Percentiles rank a stretch among this genome's conserved stretches.
Evolutionary conservation across 2,797 vertebrate genomes (phyloP).

Genomic region (Buceros bicornis): DNA sequence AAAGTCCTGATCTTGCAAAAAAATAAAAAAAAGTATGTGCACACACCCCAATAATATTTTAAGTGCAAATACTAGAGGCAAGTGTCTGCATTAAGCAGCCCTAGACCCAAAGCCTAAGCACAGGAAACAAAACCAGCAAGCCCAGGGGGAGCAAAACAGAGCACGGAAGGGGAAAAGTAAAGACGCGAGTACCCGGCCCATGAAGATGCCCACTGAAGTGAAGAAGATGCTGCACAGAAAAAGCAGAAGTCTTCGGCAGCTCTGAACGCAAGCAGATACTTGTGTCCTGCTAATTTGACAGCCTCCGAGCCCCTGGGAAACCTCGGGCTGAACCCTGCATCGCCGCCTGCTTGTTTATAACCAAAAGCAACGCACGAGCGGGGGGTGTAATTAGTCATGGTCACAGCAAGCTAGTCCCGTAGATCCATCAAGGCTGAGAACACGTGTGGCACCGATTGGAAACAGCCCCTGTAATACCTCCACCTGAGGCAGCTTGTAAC

Average conservation of each 20-base stretch:
- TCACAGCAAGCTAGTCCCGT: background rate
- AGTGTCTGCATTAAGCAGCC: background rate
- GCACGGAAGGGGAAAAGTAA: background rate
- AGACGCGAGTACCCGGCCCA: background rate
- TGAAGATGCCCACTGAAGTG: background rate
- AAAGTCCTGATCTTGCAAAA: background rate
- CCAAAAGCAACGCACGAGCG: background rate
- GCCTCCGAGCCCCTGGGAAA: background rate
- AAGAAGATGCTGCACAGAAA: background rate
- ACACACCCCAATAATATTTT: rapidly evolving
- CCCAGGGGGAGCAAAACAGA: background rate
- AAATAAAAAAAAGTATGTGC: background rate
- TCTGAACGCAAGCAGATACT: background rate
- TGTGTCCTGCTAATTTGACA: background rate
- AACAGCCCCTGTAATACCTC: background rate
- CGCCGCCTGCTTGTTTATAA: background rate
- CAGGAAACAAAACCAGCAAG: background rate
- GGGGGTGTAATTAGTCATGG: background rate
- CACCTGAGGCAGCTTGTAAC: constrained; percentile 5
- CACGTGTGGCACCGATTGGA: background rate
- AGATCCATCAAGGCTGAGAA: background rate
- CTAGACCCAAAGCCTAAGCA: background rate
- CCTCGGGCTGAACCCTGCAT: background rate
- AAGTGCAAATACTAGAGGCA: background rate
- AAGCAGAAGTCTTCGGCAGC: background rate